phyloP scores from a whole-genome alignment of 2,888 invertebrate species.

The Parapristionchus giblindavisi region DNA sequence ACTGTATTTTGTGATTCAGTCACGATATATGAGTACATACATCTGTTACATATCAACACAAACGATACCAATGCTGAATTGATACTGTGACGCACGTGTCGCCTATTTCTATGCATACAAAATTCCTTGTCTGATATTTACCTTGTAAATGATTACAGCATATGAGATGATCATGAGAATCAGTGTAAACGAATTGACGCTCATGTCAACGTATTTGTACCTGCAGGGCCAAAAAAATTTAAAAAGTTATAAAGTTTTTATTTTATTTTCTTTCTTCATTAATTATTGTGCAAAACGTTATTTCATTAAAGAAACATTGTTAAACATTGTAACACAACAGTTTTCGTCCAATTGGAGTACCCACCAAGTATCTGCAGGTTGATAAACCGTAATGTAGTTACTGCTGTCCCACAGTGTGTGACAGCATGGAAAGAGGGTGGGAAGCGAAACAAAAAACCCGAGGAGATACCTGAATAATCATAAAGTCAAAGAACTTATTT shows the following conservation, averaged over 20 bases:
- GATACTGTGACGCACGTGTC: background rate
- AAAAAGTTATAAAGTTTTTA: background rate
- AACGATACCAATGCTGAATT: too few species aligned
- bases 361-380: slow-evolving; percentile 56
- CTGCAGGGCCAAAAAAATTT: slow-evolving; percentile 41
- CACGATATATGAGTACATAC: too few species aligned
- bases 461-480: slow-evolving; percentile 28
- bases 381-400: slow-evolving; percentile 60
- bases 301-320: too few species aligned
- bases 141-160: slow-evolving; percentile 65
- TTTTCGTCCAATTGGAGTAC: too few species aligned
- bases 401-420: slow-evolving; percentile 63
- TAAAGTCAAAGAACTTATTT: too few species aligned
- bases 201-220: slow-evolving; percentile 66
- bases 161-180: slow-evolving; percentile 66
- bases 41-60: too few species aligned
- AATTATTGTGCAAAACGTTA: too few species aligned
- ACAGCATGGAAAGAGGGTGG: slow-evolving; percentile 65
- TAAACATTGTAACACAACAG: too few species aligned
- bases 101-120: background rate
- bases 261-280: background rate
- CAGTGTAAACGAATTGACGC: slow-evolving; percentile 60
- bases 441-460: slow-evolving; percentile 60
- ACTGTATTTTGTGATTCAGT: too few species aligned
- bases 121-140: too few species aligned